A percentile compares a stretch with the other conserved stretches of the same genome.
phyloP scores from a whole-genome alignment of 2,113 vertebrate species.

The Pavo muticus region DNA sequence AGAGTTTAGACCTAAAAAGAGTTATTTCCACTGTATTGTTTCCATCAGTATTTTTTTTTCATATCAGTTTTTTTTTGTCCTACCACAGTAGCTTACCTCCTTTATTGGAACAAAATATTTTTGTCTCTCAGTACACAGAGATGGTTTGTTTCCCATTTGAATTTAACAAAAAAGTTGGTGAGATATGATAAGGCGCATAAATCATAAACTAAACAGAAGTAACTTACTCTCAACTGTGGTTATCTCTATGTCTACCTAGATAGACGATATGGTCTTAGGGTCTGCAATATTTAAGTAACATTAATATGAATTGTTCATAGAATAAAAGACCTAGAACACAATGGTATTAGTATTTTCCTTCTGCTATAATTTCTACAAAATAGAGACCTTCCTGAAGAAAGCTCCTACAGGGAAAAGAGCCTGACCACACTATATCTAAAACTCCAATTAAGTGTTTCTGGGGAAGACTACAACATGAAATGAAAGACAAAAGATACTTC shows the following conservation, averaged over 20 bases:
- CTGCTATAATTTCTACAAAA: neutral
- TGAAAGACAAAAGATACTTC: neutral
- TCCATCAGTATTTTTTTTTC: neutral
- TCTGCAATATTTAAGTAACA: neutral
- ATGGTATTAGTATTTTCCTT: neutral
- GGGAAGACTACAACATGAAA: neutral
- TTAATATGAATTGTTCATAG: neutral
- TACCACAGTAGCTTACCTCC: neutral
- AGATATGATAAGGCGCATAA: neutral
- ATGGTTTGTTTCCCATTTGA: neutral
- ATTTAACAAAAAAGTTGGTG: neutral
- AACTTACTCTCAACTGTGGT: neutral
- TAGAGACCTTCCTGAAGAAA: neutral
- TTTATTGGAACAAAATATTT: neutral
- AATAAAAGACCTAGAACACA: neutral
- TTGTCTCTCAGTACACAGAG: neutral
- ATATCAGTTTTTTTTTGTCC: neutral
- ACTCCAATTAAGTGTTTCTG: neutral
- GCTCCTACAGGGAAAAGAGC: neutral
- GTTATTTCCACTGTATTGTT: neutral
- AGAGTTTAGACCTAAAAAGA: neutral
- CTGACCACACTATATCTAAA: neutral
- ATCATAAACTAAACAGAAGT: neutral
- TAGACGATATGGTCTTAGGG: neutral
- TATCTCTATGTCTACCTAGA: neutral